phyloP scores from a whole-genome alignment of 2,797 vertebrate genomes.

The Yasuhikotakia modesta region DNA sequence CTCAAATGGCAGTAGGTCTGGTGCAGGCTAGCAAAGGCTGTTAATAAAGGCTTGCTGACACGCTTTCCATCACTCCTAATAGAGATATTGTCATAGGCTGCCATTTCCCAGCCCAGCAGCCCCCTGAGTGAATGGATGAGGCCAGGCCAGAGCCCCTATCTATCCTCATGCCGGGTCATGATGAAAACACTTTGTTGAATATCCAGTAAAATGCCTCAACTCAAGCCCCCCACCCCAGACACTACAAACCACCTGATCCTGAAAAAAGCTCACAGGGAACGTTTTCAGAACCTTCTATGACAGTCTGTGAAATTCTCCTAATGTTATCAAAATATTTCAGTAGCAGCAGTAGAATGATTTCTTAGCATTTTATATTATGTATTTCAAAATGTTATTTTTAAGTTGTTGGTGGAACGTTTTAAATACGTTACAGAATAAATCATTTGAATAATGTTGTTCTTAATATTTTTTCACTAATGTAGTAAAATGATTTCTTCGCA shows the following conservation, averaged over 20 bases:
- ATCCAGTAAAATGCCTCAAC: constrained; percentile 39
- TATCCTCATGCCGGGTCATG: constrained; percentile 65
- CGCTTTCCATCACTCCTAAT: constrained; percentile 75
- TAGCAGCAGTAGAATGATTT: no score
- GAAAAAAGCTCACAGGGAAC: not conserved
- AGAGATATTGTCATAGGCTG: constrained; percentile 73
- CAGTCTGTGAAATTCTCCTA: no score
- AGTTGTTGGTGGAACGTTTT: no score
- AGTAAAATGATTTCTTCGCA: no score
- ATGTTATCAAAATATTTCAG: no score
- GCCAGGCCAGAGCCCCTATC: constrained; percentile 54
- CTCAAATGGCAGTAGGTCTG: constrained; percentile 57
- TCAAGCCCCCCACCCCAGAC: constrained; percentile 12
- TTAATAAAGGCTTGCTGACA: constrained; percentile 72
- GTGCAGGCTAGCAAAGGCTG: constrained; percentile 62
- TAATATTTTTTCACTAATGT: no score
- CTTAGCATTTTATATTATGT: no score
- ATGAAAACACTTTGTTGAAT: constrained; percentile 49
- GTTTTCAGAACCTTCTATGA: no score
- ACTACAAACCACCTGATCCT: constrained; percentile 5
- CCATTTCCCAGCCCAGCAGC: constrained; percentile 61
- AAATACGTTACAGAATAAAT: no score
- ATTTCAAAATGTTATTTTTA: no score
- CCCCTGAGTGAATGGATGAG: constrained; percentile 64
- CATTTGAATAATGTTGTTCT: no score